Percentiles rank a stretch among this genome's conserved stretches.
Conservation (phyloP, 2,888 invertebrate genomes). For the Nomada fucata region DNA sequence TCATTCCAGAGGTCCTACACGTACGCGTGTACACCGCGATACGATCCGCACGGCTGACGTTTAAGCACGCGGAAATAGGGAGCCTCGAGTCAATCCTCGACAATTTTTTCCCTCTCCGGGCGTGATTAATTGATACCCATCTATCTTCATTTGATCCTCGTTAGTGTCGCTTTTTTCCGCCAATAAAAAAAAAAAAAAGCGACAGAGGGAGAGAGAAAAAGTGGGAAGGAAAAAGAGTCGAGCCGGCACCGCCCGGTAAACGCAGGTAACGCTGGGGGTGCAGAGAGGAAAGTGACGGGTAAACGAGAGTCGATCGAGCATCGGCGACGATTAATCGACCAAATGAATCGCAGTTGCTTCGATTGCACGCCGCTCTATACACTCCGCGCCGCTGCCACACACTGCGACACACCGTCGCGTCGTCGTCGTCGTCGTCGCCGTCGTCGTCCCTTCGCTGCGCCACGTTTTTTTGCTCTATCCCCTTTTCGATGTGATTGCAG, state of each 20-base stretch:
- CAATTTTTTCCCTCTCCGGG: constrained; percentile 31
- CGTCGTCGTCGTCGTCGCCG: no score
- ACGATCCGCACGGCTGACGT: constrained; percentile 7
- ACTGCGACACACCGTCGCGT: background rate
- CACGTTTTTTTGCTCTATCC: background rate
- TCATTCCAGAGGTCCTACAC: background rate
- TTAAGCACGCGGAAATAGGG: constrained; percentile 29
- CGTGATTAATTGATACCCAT: constrained; percentile 67
- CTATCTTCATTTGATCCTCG: constrained; percentile 66
- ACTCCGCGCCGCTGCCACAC: background rate
- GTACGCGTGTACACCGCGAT: no score
- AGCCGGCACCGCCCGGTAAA: background rate
- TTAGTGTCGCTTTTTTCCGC: constrained; percentile 54
- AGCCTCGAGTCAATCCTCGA: constrained; percentile 40
- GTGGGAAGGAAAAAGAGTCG: background rate
- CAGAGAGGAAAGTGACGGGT: background rate
- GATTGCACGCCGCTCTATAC: background rate
- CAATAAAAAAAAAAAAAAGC: background rate
- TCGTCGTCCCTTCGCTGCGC: no score
- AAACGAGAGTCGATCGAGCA: constrained; percentile 21
- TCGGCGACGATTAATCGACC: constrained; percentile 39
- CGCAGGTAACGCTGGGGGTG: background rate
- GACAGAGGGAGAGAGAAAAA: background rate
- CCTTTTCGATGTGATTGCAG: constrained; percentile 13
- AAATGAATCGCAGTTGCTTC: constrained; percentile 28